A percentile compares a stretch with the other conserved stretches of the same genome.
These are phyloP conservation scores for Emmelina monodactyla DNA, from an alignment of 2,888 invertebrate genomes.

Conservation along the genomic window DNA sequence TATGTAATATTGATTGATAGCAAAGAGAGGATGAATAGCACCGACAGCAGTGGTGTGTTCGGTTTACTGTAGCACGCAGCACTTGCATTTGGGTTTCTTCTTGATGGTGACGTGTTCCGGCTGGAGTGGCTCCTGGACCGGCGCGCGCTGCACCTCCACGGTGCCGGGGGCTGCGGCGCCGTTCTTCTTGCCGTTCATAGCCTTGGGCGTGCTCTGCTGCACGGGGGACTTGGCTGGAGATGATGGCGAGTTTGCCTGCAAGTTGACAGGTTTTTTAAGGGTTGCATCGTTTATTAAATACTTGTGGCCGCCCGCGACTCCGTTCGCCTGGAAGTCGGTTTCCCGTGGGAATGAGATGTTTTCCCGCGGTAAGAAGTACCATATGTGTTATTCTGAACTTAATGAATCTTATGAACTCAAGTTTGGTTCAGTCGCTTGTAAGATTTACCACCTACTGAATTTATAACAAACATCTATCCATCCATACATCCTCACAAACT, in stretches of 20 bases:
- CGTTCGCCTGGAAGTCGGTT: no score
- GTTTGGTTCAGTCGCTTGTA: no score
- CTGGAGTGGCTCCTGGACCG: slow-evolving; percentile 80
- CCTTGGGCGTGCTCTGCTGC: slow-evolving; percentile 41
- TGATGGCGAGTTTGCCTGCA: slow-evolving; percentile 40
- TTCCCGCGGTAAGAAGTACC: no score
- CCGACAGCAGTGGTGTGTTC: slow-evolving; percentile 24
- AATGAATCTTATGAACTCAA: no score
- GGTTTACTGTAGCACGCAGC: slow-evolving; percentile 89
- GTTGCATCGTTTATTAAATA: no score
- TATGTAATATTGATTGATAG: slow-evolving; percentile 12
- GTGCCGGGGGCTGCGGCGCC: slow-evolving; percentile 52
- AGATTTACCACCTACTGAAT: no score
- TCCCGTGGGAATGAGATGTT: no score
- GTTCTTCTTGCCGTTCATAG: slow-evolving; percentile 60
- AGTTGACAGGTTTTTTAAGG: no score
- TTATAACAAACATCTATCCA: no score
- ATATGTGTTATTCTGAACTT: no score
- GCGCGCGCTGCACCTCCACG: slow-evolving; percentile 77
- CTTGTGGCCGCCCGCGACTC: no score
- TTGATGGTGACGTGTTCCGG: slow-evolving; percentile 92
- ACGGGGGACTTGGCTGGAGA: slow-evolving; percentile 46
- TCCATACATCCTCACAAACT: no score
- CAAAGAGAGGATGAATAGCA: slow-evolving; percentile 39
- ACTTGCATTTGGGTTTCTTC: slow-evolving; percentile 95